Evolutionary conservation across 1,140 invertebrate species (phyloP), one percentile per base, ranked within the genome.

Genomic region (Piezodorus guildinii): DNA sequence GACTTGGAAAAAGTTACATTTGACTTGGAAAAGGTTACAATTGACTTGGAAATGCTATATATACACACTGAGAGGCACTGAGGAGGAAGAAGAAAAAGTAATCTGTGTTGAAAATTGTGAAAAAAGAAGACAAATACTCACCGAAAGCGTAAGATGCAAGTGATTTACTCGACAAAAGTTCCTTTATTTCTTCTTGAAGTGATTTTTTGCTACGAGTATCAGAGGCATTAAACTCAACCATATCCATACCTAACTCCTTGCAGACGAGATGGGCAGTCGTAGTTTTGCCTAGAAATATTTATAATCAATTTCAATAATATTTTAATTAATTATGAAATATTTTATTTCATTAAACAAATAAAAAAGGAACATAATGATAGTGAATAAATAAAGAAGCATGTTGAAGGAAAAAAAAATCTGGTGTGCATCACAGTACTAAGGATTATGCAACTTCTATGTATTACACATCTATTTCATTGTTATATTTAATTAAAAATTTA

Each of bases 191-290:
- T 68, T 89, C 84, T 69, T 95, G 84, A 12, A 99, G 79, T 34
- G 90, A 80, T 45, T 82, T 88, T 73, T 99, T 98, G 67, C 85
- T 96, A 66, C 97, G 79, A 0, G 93, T 95, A 77, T 98, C 96
- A 0, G 96, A 98, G 0, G 96, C 96, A 79, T 99, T 99, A 68
- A 98, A 87, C 76, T 99, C 96, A 23, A 98, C 84, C 63, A 85
- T 82, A 74, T 94, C 91, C 71, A 91, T 94, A 1, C 88, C 90
- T 15, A 94, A 73, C 74, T 96, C 90, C 73, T 90, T 84, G 67
- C 85, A 87, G 17, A 91, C 85, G 58, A 93, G 78, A 66, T 86
- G 81, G 21, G 86, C 91, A 1, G 87, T 89, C 15, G 93, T 95
- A 0, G 93, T 96, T 81, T 96, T 96, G 51, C 85, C 82, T 83